Base-by-base conservation (phyloP, 2,888 invertebrate genomes). In the Eumerus sabulonum region DNA sequence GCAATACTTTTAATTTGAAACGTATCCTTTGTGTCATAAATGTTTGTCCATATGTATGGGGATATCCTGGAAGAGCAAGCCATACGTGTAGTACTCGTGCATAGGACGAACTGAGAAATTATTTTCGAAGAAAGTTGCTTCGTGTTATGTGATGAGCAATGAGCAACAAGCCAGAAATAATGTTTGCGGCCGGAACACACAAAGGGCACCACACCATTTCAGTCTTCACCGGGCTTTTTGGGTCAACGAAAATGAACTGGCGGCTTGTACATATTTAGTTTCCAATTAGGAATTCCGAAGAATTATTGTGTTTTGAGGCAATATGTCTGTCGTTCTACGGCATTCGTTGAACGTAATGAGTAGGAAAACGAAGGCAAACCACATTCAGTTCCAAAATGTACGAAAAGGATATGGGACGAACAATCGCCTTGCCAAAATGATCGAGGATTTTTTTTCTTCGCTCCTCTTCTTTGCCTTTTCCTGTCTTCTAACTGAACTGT, bases 201-300 rank as follows among this genome's bases (percentile, higher is more conserved):
- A 27, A 27, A 27, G 7, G 7, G 27, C 2, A 4, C 27, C 2
- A 27, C 2, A 7, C 27, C 27, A 4, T 2, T 27, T 27, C 7
- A 7, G 2, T 7, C 27, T 27, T 27, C 7, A n/a, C n/a, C n/a
- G n/a, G n/a, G n/a, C 7, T 27, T 27, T 27, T 27, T 27, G 27
- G 27, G 27, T 7, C 7, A 7, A n/a, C n/a, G n/a, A n/a, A n/a
- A n/a, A n/a, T n/a, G n/a, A n/a, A n/a, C n/a, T n/a, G n/a, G n/a
- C n/a, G n/a, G n/a, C n/a, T n/a, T n/a, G n/a, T n/a, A n/a, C n/a
- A 60, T 59, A 67, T 67, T 74, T 56, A 56, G 59, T 74, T 67
- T 67, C 56, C 54, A 56, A 74, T 73, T 73, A 45, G n/a, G 50
- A 36, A 12, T 48, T 12, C 16, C 14, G 18, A 48, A 38, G 12